A percentile compares a stretch with the other conserved stretches of the same genome.
These are phyloP conservation scores for Cephus runcator DNA, from an alignment of 2,888 invertebrate genomes.

Conservation along the genomic window DNA sequence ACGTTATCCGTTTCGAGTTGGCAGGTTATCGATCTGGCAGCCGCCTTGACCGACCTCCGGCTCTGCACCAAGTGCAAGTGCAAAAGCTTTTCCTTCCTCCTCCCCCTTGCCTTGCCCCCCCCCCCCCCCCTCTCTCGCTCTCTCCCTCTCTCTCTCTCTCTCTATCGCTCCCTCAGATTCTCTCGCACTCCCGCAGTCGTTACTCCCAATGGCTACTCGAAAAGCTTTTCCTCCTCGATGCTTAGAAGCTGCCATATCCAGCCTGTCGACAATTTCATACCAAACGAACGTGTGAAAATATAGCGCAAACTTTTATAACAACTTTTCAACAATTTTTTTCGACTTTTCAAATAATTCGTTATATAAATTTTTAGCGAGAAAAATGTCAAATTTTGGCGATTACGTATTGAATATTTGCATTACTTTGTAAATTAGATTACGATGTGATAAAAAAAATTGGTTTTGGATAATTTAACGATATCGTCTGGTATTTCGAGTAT, in stretches of 20 bases:
- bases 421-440: no score
- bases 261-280: neutral
- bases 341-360: neutral
- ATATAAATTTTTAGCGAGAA: neutral
- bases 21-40: constrained; percentile 61
- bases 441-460: fast-evolving
- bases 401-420: no score
- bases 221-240: neutral
- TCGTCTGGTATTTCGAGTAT: neutral
- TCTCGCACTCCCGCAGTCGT: neutral
- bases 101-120: neutral
- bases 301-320: neutral
- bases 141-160: no score
- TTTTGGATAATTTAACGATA: neutral
- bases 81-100: constrained; percentile 42
- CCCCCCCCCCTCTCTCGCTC: constrained; percentile 26
- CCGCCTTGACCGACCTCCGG: constrained; percentile 64
- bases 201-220: neutral
- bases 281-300: neutral
- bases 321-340: neutral
- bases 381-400: neutral
- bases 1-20: constrained; percentile 58
- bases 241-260: neutral
- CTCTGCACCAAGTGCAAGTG: constrained; percentile 61
- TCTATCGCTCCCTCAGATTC: neutral